Conservation (phyloP, 2,888 invertebrate species). For the Aradus depressus region DNA sequence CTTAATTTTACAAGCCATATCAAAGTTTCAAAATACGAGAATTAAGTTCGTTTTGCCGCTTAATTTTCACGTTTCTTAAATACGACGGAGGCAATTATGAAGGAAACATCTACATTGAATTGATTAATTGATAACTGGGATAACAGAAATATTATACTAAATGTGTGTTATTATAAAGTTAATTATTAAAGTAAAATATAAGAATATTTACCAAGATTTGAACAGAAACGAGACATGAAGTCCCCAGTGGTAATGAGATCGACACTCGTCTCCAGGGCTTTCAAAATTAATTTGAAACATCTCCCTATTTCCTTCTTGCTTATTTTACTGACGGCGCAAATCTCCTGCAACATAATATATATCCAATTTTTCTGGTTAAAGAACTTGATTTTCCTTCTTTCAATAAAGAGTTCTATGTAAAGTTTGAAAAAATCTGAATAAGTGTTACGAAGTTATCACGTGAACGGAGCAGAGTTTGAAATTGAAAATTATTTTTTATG, state of each 20-base stretch:
- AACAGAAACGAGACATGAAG: conserved; percentile 98
- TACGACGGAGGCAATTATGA: not conserved
- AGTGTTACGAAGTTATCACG: no score
- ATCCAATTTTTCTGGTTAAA: not conserved
- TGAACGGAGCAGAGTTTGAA: no score
- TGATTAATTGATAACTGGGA: no score
- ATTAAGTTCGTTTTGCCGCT: no score
- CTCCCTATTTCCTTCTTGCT: conserved; percentile 98
- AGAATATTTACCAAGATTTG: conserved; percentile 55
- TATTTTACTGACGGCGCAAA: conserved; percentile 96
- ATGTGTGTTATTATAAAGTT: not conserved
- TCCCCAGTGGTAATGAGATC: conserved; percentile 97
- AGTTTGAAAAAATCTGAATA: not conserved
- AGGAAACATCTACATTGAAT: not conserved
- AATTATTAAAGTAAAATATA: not conserved
- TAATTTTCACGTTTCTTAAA: not conserved
- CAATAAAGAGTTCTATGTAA: not conserved
- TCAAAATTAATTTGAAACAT: conserved; percentile 93
- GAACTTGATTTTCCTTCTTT: not conserved
- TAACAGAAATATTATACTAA: conserved; percentile 3
- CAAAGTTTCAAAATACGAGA: no score
- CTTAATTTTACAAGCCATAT: no score
- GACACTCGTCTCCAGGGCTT: conserved; percentile 91
- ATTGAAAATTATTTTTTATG: no score
- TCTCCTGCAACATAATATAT: conserved; percentile 51